Percentiles rank a stretch among this genome's conserved stretches.
Conservation (phyloP, 92 coral and sea anemone species). For the Chrysogorgia sp. region DNA sequence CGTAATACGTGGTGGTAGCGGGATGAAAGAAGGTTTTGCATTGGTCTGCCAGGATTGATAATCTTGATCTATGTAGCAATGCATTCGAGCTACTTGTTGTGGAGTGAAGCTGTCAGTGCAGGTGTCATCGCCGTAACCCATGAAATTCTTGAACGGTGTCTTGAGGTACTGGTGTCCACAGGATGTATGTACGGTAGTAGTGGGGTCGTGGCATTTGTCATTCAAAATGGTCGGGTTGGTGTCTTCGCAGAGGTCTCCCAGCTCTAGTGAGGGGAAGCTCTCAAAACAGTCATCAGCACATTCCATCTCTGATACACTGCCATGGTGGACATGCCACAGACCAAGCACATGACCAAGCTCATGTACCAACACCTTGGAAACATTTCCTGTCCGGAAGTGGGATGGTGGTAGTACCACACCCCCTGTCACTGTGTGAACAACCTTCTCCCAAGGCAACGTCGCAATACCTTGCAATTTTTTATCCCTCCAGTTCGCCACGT, state of each 20-base stretch:
- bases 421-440: slow-evolving; percentile 71
- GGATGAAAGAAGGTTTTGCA: slow-evolving; percentile 84
- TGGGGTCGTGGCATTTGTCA: slow-evolving; percentile 70
- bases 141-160: slow-evolving; percentile 85
- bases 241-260: slow-evolving; percentile 95
- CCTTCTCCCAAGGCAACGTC: slow-evolving; percentile 95
- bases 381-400: slow-evolving; percentile 34
- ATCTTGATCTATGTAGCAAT: slow-evolving; percentile 81
- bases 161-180: slow-evolving; percentile 54
- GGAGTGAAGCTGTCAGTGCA: slow-evolving; percentile 84
- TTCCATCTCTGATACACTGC: slow-evolving; percentile 64
- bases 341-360: slow-evolving; percentile 95
- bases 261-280: slow-evolving; percentile 85
- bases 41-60: slow-evolving; percentile 93
- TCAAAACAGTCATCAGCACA: slow-evolving; percentile 87
- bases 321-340: slow-evolving; percentile 90
- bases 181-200: slow-evolving; percentile 49
- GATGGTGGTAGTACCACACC: slow-evolving; percentile 75
- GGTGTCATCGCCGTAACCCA: slow-evolving; percentile 83
- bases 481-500: slow-evolving; percentile 80
- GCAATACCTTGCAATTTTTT: slow-evolving; percentile 58
- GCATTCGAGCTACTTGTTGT: slow-evolving; percentile 96
- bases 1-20: slow-evolving; percentile 90
- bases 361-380: slow-evolving; percentile 76
- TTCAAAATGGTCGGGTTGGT: slow-evolving; percentile 90